Base-by-base conservation (phyloP, 2,888 invertebrate genomes). In the Zygogramma bicolorata region DNA sequence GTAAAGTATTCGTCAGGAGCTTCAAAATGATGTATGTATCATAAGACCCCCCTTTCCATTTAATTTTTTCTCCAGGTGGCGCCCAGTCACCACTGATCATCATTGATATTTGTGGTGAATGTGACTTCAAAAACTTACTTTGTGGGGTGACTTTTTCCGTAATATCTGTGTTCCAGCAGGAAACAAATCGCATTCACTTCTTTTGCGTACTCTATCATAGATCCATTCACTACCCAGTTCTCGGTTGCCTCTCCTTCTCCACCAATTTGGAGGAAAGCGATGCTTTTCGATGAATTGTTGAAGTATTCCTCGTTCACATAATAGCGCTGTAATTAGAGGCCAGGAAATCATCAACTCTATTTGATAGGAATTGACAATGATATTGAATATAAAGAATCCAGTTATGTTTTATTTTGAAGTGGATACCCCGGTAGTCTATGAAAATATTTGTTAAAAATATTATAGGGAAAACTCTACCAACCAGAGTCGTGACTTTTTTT, bases 251-350 rank as follows among this genome's bases (percentile, higher is more conserved):
- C 91, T 0, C 95, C 97, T 88, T 98, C 98, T 3, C 98, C 98
- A 0, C 97, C 97, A 80, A 98, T 95, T 95, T 97, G 94, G 10
- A 98, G 86, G 85, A 98, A 98, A n/a, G 96, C 91, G 0, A 97
- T 96, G 0, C 96, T 95, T 58, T 91, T 92, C 40, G 86, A 83
- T 15, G 22, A 5, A 1, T 88, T 87, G 81, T 92, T 90, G 85
- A 92, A 94, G 83, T 91, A 93, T n/a, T 90, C 89, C 67, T 91
- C 90, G 86, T 96, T 97, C 0, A 93, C 90, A 85, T 91, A 97
- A 84, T 94, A 97, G 71, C 95, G 90, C 94, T 97, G 85, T 13
- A 82, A 78, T 18, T 18, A 0, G 18, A 3, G 46, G 18, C 15
- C 13, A 13, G 5, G 5, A 4, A 10, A 40, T 40, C 1, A n/a